Evolutionary conservation across 2,113 vertebrate genomes (phyloP).

Genomic region (Eclectus roratus): DNA sequence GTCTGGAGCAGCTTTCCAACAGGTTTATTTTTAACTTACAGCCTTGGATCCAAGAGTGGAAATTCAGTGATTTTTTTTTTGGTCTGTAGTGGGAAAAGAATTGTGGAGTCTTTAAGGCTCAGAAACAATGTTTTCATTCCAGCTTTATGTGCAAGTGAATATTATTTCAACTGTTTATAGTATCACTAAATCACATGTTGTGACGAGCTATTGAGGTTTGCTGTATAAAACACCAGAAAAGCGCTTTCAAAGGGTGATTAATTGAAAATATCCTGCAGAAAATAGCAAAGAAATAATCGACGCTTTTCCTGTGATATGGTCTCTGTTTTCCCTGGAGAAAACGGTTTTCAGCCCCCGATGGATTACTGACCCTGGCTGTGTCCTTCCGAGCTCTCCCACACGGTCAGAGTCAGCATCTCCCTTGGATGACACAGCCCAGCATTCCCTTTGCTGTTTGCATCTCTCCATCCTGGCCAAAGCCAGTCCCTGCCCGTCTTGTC

Average conservation of each 20-base stretch:
- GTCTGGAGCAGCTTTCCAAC: neutral
- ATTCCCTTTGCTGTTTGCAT: accelerated
- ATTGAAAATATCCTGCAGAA: neutral
- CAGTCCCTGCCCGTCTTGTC: neutral
- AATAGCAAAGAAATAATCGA: neutral
- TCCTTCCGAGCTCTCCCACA: neutral
- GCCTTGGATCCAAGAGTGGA: neutral
- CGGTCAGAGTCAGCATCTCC: no score
- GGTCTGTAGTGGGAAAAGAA: neutral
- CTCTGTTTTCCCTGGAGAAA: neutral
- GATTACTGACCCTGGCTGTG: neutral
- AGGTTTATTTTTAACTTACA: neutral
- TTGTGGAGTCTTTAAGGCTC: neutral
- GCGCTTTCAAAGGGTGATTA: neutral
- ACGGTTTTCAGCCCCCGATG: accelerated
- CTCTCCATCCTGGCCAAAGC: neutral
- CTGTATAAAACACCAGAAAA: neutral
- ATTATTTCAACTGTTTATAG: neutral
- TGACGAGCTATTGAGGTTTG: conserved; percentile 6
- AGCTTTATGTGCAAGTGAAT: neutral
- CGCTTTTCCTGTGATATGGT: neutral
- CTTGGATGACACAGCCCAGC: neutral
- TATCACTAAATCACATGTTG: neutral
- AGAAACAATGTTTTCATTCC: conserved; percentile 12
- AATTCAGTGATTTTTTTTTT: neutral